These are phyloP conservation scores for Neoitamus cyanurus DNA, from an alignment of 2,888 invertebrate species.

Conservation along the genomic window DNA sequence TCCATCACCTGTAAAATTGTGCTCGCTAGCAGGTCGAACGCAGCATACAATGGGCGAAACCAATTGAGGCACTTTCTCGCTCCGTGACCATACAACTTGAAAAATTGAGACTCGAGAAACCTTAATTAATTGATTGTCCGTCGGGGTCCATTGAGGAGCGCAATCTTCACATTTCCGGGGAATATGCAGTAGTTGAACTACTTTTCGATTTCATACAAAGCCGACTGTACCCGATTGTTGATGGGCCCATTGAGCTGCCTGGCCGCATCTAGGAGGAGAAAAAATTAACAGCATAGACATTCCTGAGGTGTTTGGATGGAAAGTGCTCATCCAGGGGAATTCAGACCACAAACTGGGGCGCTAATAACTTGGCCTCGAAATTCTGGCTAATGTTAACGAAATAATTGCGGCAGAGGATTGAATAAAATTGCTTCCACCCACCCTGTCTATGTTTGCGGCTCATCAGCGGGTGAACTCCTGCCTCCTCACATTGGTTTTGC, in stretches of 20 bases:
- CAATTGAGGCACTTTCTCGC: conserved; percentile 13
- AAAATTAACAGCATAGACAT: not conserved
- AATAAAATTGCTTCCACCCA: conserved; percentile 35
- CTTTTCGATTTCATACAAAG: conserved; percentile 13
- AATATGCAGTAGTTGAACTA: conserved; percentile 29
- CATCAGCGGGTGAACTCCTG: not conserved
- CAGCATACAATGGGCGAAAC: not conserved
- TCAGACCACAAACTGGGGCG: conserved; percentile 22
- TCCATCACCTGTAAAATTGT: conserved; percentile 9
- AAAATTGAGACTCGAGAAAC: not conserved
- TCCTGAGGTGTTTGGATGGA: conserved; percentile 12
- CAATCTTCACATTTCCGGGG: conserved; percentile 12
- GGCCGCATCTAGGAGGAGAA: not conserved
- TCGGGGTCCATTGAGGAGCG: not conserved
- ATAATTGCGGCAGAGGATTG: conserved; percentile 31
- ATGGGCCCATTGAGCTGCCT: not conserved
- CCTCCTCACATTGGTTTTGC: not conserved
- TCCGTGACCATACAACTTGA: conserved; percentile 2
- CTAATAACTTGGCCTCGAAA: conserved; percentile 26
- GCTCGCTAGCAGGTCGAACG: not conserved
- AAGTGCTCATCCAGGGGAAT: conserved; percentile 18
- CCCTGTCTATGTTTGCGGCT: not conserved
- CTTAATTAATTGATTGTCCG: conserved; percentile 31
- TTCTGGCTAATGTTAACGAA: conserved; percentile 31
- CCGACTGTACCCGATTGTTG: not conserved